Base-by-base conservation (phyloP, 2,888 invertebrate species). In the Steromphala cineraria region DNA sequence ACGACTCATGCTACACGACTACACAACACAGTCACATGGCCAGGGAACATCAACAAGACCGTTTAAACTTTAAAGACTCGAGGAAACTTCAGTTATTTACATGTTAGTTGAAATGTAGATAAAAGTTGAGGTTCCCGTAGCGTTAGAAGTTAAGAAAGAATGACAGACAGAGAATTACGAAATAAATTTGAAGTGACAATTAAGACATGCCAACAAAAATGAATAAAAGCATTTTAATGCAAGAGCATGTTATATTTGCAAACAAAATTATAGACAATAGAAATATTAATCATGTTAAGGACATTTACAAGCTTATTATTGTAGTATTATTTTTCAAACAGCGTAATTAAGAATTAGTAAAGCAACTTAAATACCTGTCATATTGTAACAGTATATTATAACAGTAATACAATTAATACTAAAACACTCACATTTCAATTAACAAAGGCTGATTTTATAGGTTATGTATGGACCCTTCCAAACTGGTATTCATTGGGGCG, bases 241-340 rank as follows among this genome's bases (percentile, higher is more conserved):
- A 71, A 71, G 71, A 71, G 71, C 71, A 71, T n/a, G 71, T 71
- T 71, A 71, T 40, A 71, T 36, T 71, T 71, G 71, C 71, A 71
- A 71, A 71, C 71, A 71, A 56, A 56, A 71, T 71, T 36, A 71
- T 71, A 71, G 71, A 71, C 71, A 71, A 71, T 71, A 71, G 40
- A 71, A 46, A 36, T 36, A 36, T 71, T 36, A 71, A 36, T 40
- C 19, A 28, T 71, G 71, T 71, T 71, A 71, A 71, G 46, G 36
- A 71, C 71, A 71, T 71, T 71, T 71, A 71, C 71, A 71, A 71
- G 71, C 71, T 71, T 71, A 71, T 31, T 71, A 71, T 36, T 71
- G 40, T 71, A 71, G 31, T 71, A 71, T 71, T 71, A 71, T 71
- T 71, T 31, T 71, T 71, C 71, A 71, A 71, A 71, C 71, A 71